Evolutionary conservation across 2,888 invertebrate species (phyloP).

Genomic region (Leptinotarsa rubiginosa): DNA sequence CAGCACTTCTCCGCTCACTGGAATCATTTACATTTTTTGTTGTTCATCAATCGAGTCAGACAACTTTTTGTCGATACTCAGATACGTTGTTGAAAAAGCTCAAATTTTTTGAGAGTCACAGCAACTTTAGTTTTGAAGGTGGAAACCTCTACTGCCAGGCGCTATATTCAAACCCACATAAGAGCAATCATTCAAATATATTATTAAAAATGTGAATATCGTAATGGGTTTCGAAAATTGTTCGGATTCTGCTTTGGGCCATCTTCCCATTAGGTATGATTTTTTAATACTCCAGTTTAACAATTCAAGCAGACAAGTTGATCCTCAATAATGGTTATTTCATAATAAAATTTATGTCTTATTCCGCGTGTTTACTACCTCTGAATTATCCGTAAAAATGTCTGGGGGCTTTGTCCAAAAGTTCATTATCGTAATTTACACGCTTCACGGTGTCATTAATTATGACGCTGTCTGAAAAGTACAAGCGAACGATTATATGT

Average conservation of each 20-base stretch:
- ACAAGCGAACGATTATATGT: neutral
- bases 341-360: constrained; percentile 35
- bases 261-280: neutral
- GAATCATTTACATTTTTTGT: no score
- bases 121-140: no score
- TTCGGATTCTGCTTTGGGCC: neutral
- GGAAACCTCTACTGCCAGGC: no score
- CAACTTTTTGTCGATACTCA: no score
- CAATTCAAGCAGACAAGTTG: constrained; percentile 26
- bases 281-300: neutral
- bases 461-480: constrained; percentile 3
- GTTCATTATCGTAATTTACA: constrained; percentile 32
- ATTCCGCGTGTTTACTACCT: constrained; percentile 31
- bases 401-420: constrained; percentile 32
- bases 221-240: neutral
- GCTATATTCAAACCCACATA: no score
- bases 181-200: no score
- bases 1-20: no score
- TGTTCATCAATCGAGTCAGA: no score
- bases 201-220: neutral
- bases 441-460: constrained; percentile 28
- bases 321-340: constrained; percentile 33
- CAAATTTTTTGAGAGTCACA: no score
- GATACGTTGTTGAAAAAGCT: no score
- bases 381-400: constrained; percentile 31